A percentile compares a stretch with the other conserved stretches of the same genome.
These are phyloP conservation scores for Ceratotherium simum DNA, from an alignment of 2,113 vertebrate genomes.

Conservation along the genomic window DNA sequence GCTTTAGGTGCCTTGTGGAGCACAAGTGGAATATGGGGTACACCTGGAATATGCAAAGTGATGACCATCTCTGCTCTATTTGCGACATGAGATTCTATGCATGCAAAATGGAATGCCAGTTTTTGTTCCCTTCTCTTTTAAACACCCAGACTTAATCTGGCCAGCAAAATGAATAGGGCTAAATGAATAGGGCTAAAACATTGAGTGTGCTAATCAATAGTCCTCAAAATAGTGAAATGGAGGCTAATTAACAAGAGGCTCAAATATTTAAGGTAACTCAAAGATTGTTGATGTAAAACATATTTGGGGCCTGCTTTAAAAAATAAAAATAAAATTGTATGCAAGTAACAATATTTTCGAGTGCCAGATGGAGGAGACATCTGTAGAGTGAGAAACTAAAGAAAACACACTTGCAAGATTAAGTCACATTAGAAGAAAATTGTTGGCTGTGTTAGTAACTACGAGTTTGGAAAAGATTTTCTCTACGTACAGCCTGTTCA, in stretches of 20 bases:
- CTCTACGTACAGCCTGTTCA: background rate
- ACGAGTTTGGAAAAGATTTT: background rate
- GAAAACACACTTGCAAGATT: slow-evolving; percentile 2
- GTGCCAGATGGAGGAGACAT: slow-evolving; percentile 64
- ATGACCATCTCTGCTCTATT: background rate
- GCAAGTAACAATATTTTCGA: slow-evolving; percentile 45
- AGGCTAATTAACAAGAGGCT: background rate
- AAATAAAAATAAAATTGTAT: background rate
- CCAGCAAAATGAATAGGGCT: background rate
- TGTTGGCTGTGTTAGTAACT: background rate
- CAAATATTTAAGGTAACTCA: background rate
- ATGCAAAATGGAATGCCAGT: background rate
- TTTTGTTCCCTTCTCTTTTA: background rate
- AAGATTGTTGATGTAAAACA: background rate
- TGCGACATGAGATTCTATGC: background rate
- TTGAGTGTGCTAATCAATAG: accelerated
- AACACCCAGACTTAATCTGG: background rate
- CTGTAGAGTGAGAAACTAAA: slow-evolving; percentile 52
- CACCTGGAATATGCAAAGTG: background rate
- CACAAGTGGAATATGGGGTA: background rate
- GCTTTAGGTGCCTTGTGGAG: background rate
- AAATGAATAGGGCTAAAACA: background rate
- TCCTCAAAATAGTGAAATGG: background rate
- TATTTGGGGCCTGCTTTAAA: background rate
- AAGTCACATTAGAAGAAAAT: background rate